Base-by-base conservation (phyloP, 2,888 invertebrate species). In the Synanthedon andrenaeformis region DNA sequence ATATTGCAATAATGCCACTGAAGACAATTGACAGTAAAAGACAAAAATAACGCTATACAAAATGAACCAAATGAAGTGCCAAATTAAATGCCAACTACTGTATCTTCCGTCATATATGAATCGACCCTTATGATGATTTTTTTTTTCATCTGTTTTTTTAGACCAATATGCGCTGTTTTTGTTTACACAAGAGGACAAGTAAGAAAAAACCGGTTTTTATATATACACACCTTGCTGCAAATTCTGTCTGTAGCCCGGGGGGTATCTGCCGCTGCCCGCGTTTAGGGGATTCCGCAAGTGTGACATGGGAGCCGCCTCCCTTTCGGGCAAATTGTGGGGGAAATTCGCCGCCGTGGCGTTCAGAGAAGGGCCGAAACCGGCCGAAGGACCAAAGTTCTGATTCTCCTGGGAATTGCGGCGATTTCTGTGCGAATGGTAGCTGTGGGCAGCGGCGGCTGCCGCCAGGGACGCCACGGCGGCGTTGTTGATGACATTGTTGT, bases 201-300 rank as follows among this genome's bases (percentile, higher is more conserved):
- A 45, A 14, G 14, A 35, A 35, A 35, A 35, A 35, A 35, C 35
- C 35, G 35, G 1, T 10, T 49, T 56, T 59, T 65, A 64, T 69
- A 74, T 73, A 74, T 79, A 86, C 84, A 79, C 81, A 88, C 88
- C 88, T 88, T 88, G 88, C 57, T 85, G 87, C 62, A 77, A 79
- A 59, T 86, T 86, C 57, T 79, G 88, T 59, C 88, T 73, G 66
- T 86, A 85, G 63, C 86, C 87, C 55, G 75, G 82, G 0, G 85
- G 85, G 60, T 83, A 83, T 65, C 88, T 67, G 52, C 85, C 86
- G 62, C 86, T 87, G 62, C 87, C 87, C 6, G 81, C 58, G 65
- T 86, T 86, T 49, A 83, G 66, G 11, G 81, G 82, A 62, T 80
- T 83, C 58, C 88, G 69, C 52, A 88, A 69, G 64, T 88, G 88